Evolutionary conservation across 2,113 vertebrate species (phyloP), one percentile per base, ranked within the genome.

Genomic region (Crocuta crocuta): DNA sequence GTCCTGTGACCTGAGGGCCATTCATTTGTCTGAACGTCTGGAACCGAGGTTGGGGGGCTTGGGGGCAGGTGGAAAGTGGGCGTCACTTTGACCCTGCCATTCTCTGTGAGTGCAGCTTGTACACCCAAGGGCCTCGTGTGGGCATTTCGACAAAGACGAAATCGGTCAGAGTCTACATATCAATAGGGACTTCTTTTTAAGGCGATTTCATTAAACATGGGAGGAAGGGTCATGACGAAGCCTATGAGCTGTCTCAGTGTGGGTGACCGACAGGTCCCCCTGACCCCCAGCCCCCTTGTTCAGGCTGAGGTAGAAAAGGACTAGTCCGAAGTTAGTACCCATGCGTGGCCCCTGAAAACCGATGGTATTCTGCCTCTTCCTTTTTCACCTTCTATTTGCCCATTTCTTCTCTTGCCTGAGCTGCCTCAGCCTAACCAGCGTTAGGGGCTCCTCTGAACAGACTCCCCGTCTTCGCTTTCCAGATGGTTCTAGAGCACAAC

Each of bases 71-170:
- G 10, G 23, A 19, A 17, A 11, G 50, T 0, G 13, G 35, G 17
- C 7, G 17, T 68, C 55, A 0, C 68, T 43, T 24, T 28, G 26
- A 26, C 76, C 23, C 53, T 16, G 35, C 48, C 7, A 0, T 48
- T 76, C 50, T 39, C 28, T 33, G 70, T 7, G 10, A 16, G 45
- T 0, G 1, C 2, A 17, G 79, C 15, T 0, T 1, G 11, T 24
- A 15, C 1, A 9, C 39, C 15, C 4, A 8, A 43, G 28, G 10
- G 2, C 84, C 17, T 53, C 4, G 0, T 2, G 16, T 10, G 26
- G 33, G 28, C 79, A 23, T 33, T 10, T 2, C 10, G 31, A 65
- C 17, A 6, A 0, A 43, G 16, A 35, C 28, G 35, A 82, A 82
- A 50, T 89, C 17, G 15, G 5, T 43, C 7, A n/a, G 68, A 68